Percentiles rank a stretch among this genome's conserved stretches.
These are phyloP conservation scores for Otus sunia DNA, from an alignment of 2,113 vertebrate species.

Conservation along the genomic window DNA sequence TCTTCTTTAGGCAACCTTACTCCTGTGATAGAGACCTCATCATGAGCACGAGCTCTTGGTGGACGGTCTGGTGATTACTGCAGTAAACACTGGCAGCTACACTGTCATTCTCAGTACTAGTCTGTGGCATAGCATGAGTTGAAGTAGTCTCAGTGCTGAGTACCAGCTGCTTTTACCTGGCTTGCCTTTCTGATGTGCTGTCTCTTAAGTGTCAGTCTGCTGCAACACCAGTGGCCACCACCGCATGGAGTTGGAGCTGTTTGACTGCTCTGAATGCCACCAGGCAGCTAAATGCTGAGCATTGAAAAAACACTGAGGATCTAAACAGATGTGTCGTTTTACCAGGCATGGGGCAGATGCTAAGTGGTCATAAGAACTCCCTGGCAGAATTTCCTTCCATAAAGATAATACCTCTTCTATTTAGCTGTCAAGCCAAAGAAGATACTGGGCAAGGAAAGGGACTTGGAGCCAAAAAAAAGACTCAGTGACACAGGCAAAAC, in stretches of 20 bases:
- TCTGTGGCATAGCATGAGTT: fast-evolving
- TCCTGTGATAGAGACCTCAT: background rate
- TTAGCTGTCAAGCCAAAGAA: background rate
- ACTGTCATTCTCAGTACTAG: background rate
- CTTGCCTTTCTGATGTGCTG: background rate
- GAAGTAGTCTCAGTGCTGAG: background rate
- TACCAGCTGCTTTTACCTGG: background rate
- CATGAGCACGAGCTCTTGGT: background rate
- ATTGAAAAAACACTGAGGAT: background rate
- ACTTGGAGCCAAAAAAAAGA: background rate
- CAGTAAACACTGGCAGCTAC: background rate
- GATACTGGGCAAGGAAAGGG: background rate
- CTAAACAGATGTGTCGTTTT: background rate
- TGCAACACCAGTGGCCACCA: background rate
- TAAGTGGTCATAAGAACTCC: background rate
- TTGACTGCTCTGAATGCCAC: background rate
- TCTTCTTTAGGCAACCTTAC: background rate
- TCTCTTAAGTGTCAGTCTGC: background rate
- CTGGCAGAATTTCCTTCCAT: background rate
- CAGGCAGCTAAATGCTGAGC: background rate
- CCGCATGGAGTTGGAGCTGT: background rate
- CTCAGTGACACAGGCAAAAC: background rate
- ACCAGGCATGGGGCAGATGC: background rate
- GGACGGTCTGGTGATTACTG: background rate
- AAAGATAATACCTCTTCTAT: background rate